Base-by-base conservation (phyloP, 2,113 vertebrate genomes). In the Grammomys surdaster region DNA sequence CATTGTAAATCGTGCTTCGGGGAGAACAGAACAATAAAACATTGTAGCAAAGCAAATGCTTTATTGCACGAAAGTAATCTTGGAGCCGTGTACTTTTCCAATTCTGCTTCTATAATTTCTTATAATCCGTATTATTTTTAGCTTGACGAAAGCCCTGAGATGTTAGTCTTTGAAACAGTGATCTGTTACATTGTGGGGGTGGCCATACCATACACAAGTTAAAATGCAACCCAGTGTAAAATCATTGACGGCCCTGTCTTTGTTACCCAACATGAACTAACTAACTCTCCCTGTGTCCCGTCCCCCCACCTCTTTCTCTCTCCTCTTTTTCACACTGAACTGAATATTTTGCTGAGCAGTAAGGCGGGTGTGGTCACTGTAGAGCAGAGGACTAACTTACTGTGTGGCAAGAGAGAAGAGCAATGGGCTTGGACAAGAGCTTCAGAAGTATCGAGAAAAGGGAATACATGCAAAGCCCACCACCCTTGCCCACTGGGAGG, bases 1-100 rank as follows among this genome's bases (percentile, higher is more conserved):
- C 82, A 94, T 88, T 95, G 58, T 92, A 95, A 94, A 91, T 78
- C 46, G 14, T 94, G 75, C 84, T 97, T 58, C 89, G 75, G 81
- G 94, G 70, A 95, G 63, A 93, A 96, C 11, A 94, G 96, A 93
- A 95, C 82, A 92, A 63, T 92, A 95, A 96, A 95, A 94, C 77
- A 40, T 73, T 92, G 88, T 16, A 95, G 80, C 70, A 69, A 93
- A 93, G 76, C 88, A 94, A 96, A 95, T 22, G 54, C 67, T 96
- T 88, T 65, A 51, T 89, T 92, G 51, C 84, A 76, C 89, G 78
- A 91, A 93, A 75, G 67, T 78, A 77, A 94, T 88, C 94, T 95
- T 69, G 33, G 58, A 89, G 69, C 73, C 36, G 1, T 24, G 54
- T 70, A 86, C 69, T 95, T 93, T 67, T 78, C 81, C 86, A 73